Percentiles rank a stretch among this genome's conserved stretches.
phyloP scores from a whole-genome alignment of 2,797 vertebrate genomes.

The Sciurus vulgaris region DNA sequence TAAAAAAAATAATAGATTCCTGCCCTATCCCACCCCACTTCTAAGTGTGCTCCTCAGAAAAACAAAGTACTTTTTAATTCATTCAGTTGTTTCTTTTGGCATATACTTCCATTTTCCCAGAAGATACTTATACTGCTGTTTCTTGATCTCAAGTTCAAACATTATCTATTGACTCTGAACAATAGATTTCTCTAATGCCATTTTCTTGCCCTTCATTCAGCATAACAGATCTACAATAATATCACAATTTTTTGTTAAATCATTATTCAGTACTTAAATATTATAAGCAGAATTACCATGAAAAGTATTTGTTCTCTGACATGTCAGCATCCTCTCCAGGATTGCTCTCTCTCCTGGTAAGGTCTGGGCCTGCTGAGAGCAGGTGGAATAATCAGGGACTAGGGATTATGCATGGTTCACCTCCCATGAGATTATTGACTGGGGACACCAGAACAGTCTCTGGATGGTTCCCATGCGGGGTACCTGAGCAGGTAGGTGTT shows the following conservation, averaged over 20 bases:
- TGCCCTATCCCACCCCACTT: neutral
- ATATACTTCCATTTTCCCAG: constrained; percentile 50
- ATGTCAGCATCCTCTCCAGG: neutral
- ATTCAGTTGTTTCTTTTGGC: neutral
- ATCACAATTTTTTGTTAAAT: constrained; percentile 43
- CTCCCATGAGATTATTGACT: neutral
- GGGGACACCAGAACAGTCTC: neutral
- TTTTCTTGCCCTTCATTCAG: neutral
- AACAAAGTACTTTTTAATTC: neutral
- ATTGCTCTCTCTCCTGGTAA: neutral
- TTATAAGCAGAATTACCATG: neutral
- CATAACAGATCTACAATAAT: neutral
- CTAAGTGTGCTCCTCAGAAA: neutral
- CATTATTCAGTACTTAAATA: neutral
- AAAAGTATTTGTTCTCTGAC: constrained; percentile 42
- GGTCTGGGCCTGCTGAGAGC: neutral
- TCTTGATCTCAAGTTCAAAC: constrained; percentile 54
- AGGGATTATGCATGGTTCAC: neutral
- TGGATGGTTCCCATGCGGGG: neutral
- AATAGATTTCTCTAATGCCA: constrained; percentile 27
- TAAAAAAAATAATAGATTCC: neutral
- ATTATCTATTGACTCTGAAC: constrained; percentile 34
- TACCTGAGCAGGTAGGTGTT: neutral
- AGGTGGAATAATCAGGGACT: neutral
- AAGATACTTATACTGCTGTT: neutral